Conservation (phyloP, 2,113 vertebrate species). For the Peromyscus maniculatus region DNA sequence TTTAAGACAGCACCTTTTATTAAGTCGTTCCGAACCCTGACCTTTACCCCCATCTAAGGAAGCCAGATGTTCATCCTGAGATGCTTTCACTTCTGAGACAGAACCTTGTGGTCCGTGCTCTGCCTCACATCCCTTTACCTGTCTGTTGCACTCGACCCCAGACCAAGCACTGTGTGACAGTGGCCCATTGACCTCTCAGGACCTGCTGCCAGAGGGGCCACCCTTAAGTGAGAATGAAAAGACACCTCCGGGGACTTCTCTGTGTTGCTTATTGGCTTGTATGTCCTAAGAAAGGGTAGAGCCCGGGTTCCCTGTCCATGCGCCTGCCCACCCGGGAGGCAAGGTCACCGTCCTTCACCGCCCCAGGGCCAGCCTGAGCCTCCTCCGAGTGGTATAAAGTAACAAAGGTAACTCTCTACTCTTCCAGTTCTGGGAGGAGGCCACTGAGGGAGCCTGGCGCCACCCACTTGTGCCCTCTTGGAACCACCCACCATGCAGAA, state of each 20-base stretch:
- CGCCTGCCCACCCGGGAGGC: not conserved
- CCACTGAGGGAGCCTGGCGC: not conserved
- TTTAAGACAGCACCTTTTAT: not conserved
- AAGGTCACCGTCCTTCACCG: accelerated
- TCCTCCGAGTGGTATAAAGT: not conserved
- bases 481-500: not conserved
- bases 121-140: not conserved
- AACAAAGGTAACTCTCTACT: too few species aligned
- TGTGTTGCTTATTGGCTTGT: not conserved
- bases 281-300: not conserved
- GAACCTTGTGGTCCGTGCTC: not conserved
- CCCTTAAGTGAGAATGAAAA: not conserved
- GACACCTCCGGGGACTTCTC: not conserved
- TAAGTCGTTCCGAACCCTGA: not conserved
- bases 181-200: too few species aligned
- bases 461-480: too few species aligned
- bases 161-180: accelerated
- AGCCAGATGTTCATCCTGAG: accelerated
- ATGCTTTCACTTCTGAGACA: not conserved
- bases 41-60: not conserved
- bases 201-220: not conserved
- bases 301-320: accelerated
- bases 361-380: not conserved
- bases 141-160: not conserved
- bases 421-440: not conserved